Base-by-base conservation (phyloP, 2,888 invertebrate genomes). In the Pocota personata region DNA sequence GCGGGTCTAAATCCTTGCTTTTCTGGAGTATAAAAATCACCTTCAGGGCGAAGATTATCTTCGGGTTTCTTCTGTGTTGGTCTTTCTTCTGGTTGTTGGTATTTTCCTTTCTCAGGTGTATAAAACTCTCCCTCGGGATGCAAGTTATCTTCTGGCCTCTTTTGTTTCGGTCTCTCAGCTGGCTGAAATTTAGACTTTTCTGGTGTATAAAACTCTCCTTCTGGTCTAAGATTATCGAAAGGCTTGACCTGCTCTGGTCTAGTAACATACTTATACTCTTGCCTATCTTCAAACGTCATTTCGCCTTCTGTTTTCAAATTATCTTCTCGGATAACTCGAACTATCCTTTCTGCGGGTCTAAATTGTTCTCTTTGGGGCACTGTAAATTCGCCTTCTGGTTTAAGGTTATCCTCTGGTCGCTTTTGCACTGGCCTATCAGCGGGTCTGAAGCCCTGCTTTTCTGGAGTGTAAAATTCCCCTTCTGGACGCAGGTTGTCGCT, bases 131-230 rank as follows among this genome's bases (percentile, higher is more conserved):
- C 93, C 88, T 94, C 94, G 46, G 94, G 94, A 40, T 93, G 93
- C 8, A 95, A 92, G 89, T 95, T 95, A 88, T 95, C 95, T 83
- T 93, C 93, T 84, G 93, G 94, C 89, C 93, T 94, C 58, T 93
- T 93, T 52, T 93, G 94, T 78, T 93, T 93, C 1, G 94, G 94
- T 89, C 94, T 93, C 88, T 95, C 95, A 50, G 93, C 94, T 52
- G 94, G 89, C 24, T 66, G 67, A 37, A 64, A 90, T 6, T 75
- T 46, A 0, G 64, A 67, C 10, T 92, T 92, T 27, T 92, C 89
- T 0, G 93, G 94, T 77, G 91, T 93, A 76, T 93, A 93, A 32
- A 94, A 93, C 40, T 93, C 91, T 43, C 37, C 37, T 3, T 37
- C 37, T 0, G 37, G 14, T 91, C 46, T 92, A 87, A 95, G 88